Evolutionary conservation across 2,888 invertebrate genomes (phyloP).

Genomic region (Latrodectus elegans): DNA sequence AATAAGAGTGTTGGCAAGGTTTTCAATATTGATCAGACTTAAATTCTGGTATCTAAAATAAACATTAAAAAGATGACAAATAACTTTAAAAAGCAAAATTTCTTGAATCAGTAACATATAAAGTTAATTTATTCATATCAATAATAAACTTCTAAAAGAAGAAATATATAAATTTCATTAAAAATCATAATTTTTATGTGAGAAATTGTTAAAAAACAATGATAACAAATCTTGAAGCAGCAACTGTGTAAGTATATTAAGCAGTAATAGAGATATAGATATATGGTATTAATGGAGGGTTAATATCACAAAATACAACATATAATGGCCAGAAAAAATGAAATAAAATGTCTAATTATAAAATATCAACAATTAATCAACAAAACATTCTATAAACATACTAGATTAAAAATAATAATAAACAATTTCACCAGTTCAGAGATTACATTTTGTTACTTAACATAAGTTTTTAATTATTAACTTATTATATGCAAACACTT

Average conservation of each 20-base stretch:
- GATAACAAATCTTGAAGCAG: background rate
- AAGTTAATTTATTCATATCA: background rate
- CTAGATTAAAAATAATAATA: too few species aligned
- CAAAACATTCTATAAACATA: too few species aligned
- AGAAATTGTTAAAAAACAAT: background rate
- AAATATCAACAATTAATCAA: background rate
- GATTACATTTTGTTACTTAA: too few species aligned
- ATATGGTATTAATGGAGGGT: too few species aligned
- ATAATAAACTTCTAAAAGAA: background rate
- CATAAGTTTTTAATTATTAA: too few species aligned
- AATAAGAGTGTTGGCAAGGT: conserved; percentile 46
- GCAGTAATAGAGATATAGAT: background rate
- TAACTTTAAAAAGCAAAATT: too few species aligned
- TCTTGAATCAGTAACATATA: background rate
- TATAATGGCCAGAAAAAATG: too few species aligned
- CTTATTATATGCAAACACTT: too few species aligned
- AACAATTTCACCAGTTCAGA: too few species aligned
- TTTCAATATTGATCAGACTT: conserved; percentile 24
- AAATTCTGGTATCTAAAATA: conserved; percentile 40
- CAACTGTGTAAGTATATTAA: background rate
- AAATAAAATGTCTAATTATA: background rate
- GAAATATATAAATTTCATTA: background rate
- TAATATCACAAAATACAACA: too few species aligned
- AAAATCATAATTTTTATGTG: background rate
- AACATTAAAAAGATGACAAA: background rate